Evolutionary conservation across 1,140 invertebrate genomes (phyloP), one percentile per base, ranked within the genome.

Genomic region (Drosophila pseudoananassae): DNA sequence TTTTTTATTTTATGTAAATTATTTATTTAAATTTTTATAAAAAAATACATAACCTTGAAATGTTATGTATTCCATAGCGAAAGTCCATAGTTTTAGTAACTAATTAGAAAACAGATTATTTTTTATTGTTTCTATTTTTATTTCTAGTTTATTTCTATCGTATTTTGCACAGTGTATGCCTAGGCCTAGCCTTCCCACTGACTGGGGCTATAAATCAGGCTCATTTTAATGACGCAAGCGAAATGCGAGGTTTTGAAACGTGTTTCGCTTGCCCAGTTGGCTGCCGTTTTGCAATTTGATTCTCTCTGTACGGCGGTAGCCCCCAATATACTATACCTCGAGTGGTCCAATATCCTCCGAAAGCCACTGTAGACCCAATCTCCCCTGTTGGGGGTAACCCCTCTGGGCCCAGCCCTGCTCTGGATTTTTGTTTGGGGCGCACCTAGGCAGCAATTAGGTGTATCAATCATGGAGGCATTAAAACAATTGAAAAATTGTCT

Each of bases 221-320:
- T 82, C 83, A 88, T 88, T 88, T 88, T 88, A 88, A 88, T 88
- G 83, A 88, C 83, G 83, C 83, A 69, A 79, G 71, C 78, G 76
- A 88, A 88, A 78, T 88, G 83, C 72, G 58, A 88, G 85, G 65
- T 69, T 74, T 88, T 65, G 56, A 88, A 88, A 88, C 83, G 79
- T 88, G 83, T 88, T 88, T 75, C 76, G 69, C 79, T 69, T 69
- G 56, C 52, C 73, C 78, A 77, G 54, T 65, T 66, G 57, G 71
- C 75, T 69, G 31, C 69, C 60, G 68, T 54, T 70, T 52, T 54
- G 65, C 81, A 84, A 83, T 85, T 85, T 85, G 81, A 76, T 72
- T 73, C 51, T 27, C 14, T 14, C 8, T 7, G 31, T 33, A 6
- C 27, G 12, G 10, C 33, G 25, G 33, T 17, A 36, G 9, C 17